Base-by-base conservation (phyloP, 2,888 invertebrate genomes). In the Scaptodrosophila latifasciaeformis region DNA sequence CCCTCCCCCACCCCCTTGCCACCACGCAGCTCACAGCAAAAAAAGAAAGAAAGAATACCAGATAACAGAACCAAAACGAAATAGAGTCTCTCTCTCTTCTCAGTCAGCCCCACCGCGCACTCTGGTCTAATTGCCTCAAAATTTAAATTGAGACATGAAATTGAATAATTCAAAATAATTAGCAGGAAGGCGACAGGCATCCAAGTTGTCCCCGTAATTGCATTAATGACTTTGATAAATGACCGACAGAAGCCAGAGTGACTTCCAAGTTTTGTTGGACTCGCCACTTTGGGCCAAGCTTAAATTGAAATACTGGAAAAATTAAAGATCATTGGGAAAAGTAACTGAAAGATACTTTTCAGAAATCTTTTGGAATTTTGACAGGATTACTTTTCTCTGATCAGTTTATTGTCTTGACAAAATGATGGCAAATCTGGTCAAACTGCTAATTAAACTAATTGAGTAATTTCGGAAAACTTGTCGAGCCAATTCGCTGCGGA, bases 141-240 rank as follows among this genome's bases (percentile, higher is more conserved):
- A 76, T 71, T 76, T 81, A 81, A 83, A 82, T 81, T 82, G 82
- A 82, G 84, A 84, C 77, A 79, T 79, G 82, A 84, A 84, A 84
- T 84, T 84, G 84, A 84, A 84, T 85, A 84, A 84, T 84, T 84
- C 82, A 81, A 82, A 84, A 83, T 84, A 84, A 85, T 85, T 85
- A 82, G 84, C 72, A 62, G 52, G 56, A 50, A 62, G 67, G 46
- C 24, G 15, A 46, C 12, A 46, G 29, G 55, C 52, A 49, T 64
- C 17, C 35, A 49, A 49, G 40, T 35, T 29, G 13, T 19, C 9
- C 27, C 17, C 18, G 67, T 76, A 81, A 76, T 76, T 76, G 76
- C 81, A 81, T 76, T 76, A 78, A 80, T 67, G 81, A 74, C 74
- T 76, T 77, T 76, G 81, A 24, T 24, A 24, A 24, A 24, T 24